phyloP scores from a whole-genome alignment of 1,140 invertebrate genomes.

The Aphaenogaster floridana region DNA sequence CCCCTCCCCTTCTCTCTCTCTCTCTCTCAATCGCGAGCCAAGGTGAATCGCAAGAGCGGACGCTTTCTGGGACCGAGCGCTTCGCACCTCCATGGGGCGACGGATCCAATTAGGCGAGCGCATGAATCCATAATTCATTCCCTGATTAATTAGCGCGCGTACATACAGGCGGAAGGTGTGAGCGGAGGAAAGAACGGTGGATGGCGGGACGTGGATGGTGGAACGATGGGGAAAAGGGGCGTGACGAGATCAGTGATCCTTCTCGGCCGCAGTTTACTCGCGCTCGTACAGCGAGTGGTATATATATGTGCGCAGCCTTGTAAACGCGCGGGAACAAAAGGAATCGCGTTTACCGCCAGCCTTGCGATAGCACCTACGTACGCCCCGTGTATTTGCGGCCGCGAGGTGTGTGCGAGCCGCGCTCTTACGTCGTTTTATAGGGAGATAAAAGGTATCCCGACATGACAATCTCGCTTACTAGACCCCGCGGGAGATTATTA shows the following conservation, averaged over 20 bases:
- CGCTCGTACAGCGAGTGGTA: slow-evolving; percentile 55
- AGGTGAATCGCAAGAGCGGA: slow-evolving; percentile 52
- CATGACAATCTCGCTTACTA: slow-evolving; percentile 53
- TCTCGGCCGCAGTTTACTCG: slow-evolving; percentile 70
- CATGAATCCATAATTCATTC: slow-evolving; percentile 81
- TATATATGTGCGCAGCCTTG: slow-evolving; percentile 52
- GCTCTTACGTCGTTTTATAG: slow-evolving; percentile 48
- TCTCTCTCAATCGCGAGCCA: background rate
- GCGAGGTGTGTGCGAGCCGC: slow-evolving; percentile 26
- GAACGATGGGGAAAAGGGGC: slow-evolving; percentile 41
- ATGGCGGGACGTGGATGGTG: background rate
- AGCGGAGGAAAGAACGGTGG: background rate
- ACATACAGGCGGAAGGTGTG: slow-evolving; percentile 42
- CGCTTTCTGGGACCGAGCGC: slow-evolving; percentile 57
- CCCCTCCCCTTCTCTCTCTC: background rate
- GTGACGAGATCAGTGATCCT: slow-evolving; percentile 71
- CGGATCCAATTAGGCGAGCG: slow-evolving; percentile 79
- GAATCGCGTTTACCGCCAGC: slow-evolving; percentile 61
- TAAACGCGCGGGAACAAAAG: slow-evolving; percentile 72
- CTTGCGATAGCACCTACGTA: slow-evolving; percentile 43
- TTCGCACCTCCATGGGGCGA: slow-evolving; percentile 67
- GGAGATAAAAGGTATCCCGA: slow-evolving; percentile 55
- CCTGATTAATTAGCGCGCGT: slow-evolving; percentile 80
- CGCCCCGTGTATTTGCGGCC: slow-evolving; percentile 1
- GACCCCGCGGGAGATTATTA: slow-evolving; percentile 57